Base-by-base conservation (phyloP, 2,113 vertebrate species). In the Heterotis niloticus region DNA sequence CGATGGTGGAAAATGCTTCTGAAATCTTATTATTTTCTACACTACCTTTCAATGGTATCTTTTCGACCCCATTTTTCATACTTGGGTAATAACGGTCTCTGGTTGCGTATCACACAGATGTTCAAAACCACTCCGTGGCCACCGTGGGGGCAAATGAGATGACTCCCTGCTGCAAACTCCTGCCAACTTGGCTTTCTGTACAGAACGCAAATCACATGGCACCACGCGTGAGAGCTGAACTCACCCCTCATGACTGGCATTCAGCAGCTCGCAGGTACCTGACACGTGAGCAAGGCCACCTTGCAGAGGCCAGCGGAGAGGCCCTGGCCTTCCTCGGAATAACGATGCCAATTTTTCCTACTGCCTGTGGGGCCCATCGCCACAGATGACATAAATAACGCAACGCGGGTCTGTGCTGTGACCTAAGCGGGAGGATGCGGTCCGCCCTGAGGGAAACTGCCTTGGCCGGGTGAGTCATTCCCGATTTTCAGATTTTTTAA, bases 1-100 rank as follows among this genome's bases (percentile, higher is more conserved):
- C 52, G 9, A 57, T 28, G 23, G 71, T 74, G 20, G 34, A 59
- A 74, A 74, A 51, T 16, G 34, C 12, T 29, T n/a, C 51, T 72
- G 54, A 72, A 72, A 24, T 54, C 71, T 57, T 16, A 28, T 29
- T 57, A 74, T 56, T 74, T 74, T 18, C 54, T 57, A 14, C 57
- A 23, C 9, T 73, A n/a, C 56, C n/a, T 23, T 73, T 20, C 3
- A 0, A 12, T 74, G 52, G 13, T 57, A 57, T 26, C 24, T 59
- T n/a, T 74, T 74, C 54, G 34, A 23, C 28, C 17, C 14, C 17
- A 26, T 23, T 65, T 65, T 65, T 18, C n/a, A 23, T 65, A 23
- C 64, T n/a, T 20, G n/a, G 18, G 18, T 65, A n/a, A 4, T 65
- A n/a, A 23, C 9, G 52, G 5, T 57, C 28, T 74, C 54, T 52